Conservation (phyloP, 2,797 vertebrate species). For the Sciurus carolinensis region DNA sequence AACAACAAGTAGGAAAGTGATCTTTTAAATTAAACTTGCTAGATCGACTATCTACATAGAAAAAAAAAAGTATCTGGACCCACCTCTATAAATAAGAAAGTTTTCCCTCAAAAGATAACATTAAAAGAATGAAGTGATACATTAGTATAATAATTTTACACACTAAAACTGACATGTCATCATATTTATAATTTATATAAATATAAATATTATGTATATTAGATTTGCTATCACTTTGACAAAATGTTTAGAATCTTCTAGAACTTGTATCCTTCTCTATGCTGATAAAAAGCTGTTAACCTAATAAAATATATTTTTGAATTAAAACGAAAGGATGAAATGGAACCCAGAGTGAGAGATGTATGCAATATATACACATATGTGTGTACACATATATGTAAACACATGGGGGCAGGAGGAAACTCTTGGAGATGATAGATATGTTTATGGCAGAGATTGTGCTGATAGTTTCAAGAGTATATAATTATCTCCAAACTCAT, state of each 20-base stretch:
- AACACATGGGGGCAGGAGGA: not conserved
- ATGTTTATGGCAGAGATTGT: not conserved
- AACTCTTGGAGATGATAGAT: not conserved
- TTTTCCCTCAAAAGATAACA: not conserved
- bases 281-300: not conserved
- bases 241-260: slow-evolving; percentile 30
- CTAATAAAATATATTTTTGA: slow-evolving; percentile 26
- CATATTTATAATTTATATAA: not conserved
- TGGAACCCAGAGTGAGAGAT: not conserved
- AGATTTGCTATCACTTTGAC: slow-evolving; percentile 50
- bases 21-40: not conserved
- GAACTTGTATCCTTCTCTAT: not conserved
- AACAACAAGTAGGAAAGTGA: not conserved
- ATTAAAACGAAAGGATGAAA: slow-evolving; percentile 3
- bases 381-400: too few species aligned
- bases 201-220: not conserved
- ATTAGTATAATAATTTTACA: not conserved
- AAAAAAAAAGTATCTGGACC: not conserved
- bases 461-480: not conserved
- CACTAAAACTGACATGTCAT: not conserved
- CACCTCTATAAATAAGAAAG: not conserved
- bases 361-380: not conserved
- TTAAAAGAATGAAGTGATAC: slow-evolving; percentile 38
- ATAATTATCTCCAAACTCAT: not conserved
- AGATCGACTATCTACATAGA: not conserved